Evolutionary conservation across 2,113 vertebrate genomes (phyloP).

Genomic region (Engraulis encrasicolus): DNA sequence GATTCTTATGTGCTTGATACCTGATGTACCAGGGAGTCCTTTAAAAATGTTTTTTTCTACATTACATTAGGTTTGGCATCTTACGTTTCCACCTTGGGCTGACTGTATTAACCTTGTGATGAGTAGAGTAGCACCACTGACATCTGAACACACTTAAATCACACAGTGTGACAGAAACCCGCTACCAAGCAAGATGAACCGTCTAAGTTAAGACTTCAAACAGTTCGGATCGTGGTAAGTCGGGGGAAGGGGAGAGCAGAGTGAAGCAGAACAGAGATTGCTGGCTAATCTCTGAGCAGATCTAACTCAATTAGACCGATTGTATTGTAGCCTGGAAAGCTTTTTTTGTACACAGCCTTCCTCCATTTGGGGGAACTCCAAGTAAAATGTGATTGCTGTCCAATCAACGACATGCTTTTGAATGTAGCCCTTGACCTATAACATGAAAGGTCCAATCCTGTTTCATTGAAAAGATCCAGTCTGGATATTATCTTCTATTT

Average conservation of each 20-base stretch:
- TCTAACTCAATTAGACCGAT: neutral
- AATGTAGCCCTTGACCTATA: neutral
- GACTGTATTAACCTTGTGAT: neutral
- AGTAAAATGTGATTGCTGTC: neutral
- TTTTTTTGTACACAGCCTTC: neutral
- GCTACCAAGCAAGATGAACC: too few relatives aligned
- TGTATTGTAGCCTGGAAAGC: neutral
- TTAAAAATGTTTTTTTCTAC: too few relatives aligned
- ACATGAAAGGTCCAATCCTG: too few relatives aligned
- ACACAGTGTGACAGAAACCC: neutral
- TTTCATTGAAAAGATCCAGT: neutral
- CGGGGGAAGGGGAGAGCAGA: neutral
- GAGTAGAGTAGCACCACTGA: neutral
- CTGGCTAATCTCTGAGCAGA: neutral
- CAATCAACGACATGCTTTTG: neutral
- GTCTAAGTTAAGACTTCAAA: neutral
- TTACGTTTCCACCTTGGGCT: neutral
- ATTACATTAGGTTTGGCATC: neutral
- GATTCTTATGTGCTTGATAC: too few relatives aligned
- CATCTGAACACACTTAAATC: neutral
- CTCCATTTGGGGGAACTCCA: neutral
- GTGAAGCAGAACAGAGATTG: neutral
- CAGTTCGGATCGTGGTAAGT: neutral
- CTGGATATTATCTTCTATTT: neutral
- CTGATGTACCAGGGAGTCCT: too few relatives aligned